Conservation (phyloP, 2,113 vertebrate genomes). For the Oreotrochilus melanogaster region DNA sequence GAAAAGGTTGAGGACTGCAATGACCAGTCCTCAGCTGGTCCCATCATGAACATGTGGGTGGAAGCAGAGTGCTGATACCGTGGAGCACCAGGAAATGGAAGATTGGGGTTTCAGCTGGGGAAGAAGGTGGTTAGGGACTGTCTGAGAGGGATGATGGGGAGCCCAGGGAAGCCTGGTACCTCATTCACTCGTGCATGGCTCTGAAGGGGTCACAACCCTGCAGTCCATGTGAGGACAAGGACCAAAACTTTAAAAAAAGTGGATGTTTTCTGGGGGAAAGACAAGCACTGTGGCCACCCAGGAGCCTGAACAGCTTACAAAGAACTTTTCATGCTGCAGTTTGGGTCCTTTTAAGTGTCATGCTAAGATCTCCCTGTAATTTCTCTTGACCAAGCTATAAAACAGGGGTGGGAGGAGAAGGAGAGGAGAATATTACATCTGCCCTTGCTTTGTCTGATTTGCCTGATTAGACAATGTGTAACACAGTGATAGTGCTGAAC, state of each 20-base stretch:
- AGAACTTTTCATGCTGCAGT: not conserved
- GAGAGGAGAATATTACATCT: not conserved
- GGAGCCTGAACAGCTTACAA: not conserved
- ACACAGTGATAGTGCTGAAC: not conserved
- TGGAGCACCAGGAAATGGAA: not conserved
- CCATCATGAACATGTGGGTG: rapidly evolving
- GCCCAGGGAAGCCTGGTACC: not conserved
- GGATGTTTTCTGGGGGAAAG: not conserved
- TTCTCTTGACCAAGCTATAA: not conserved
- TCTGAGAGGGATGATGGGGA: not conserved
- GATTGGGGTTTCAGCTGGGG: rapidly evolving
- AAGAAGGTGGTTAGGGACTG: not conserved
- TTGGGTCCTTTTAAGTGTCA: not conserved
- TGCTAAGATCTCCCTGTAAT: not conserved
- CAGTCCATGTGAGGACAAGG: not conserved
- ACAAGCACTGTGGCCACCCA: not conserved
- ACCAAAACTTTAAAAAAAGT: not conserved
- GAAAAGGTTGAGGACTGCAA: not conserved
- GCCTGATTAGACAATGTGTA: not conserved
- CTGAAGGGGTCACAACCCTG: not conserved
- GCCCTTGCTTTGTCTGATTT: not conserved
- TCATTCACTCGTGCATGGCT: rapidly evolving
- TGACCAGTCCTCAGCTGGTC: not conserved
- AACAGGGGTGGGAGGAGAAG: not conserved
- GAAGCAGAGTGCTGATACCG: not conserved